These are phyloP conservation scores for Drosophila micromelanica DNA, from an alignment of 1,140 invertebrate species.

Conservation along the genomic window DNA sequence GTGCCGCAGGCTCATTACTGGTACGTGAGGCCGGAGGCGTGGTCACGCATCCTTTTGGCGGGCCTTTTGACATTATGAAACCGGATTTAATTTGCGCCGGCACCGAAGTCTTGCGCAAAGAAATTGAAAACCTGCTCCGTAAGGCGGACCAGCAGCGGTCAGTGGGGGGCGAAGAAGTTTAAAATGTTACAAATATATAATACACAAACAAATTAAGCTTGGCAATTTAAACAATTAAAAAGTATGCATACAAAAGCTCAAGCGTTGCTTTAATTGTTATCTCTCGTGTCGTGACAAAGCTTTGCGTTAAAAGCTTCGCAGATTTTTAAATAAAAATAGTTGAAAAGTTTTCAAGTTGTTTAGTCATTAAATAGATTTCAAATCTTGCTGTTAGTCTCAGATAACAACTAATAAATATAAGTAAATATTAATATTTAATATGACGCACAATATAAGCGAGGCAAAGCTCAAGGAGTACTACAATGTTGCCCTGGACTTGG, in stretches of 20 bases:
- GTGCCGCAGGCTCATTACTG: conserved; percentile 89
- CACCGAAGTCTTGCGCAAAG: conserved; percentile 82
- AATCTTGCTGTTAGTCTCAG: conserved; percentile 11
- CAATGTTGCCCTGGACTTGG: conserved; percentile 62
- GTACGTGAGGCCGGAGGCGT: conserved; percentile 90
- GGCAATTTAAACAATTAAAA: conserved; percentile 34
- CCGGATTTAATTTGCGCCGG: conserved; percentile 88
- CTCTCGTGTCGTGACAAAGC: not conserved
- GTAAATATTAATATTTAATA: conserved; percentile 5
- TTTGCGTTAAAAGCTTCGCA: conserved; percentile 11
- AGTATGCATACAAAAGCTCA: conserved; percentile 21
- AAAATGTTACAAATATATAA: conserved; percentile 18
- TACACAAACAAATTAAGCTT: conserved; percentile 19
- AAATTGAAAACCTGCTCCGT: conserved; percentile 71
- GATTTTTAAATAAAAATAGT: conserved; percentile 6
- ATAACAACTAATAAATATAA: conserved; percentile 1
- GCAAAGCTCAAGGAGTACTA: conserved; percentile 62
- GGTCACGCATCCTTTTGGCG: conserved; percentile 85
- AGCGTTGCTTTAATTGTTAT: conserved; percentile 8
- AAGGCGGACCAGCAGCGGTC: conserved; percentile 68
- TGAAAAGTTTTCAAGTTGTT: conserved; percentile 3
- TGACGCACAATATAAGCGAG: conserved; percentile 32
- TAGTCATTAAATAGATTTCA: conserved; percentile 16
- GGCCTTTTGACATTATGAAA: conserved; percentile 88
- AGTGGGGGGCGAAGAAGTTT: conserved; percentile 62